These are phyloP conservation scores for Eulimnadia texana DNA, from an alignment of 1,140 invertebrate genomes.

Conservation along the genomic window DNA sequence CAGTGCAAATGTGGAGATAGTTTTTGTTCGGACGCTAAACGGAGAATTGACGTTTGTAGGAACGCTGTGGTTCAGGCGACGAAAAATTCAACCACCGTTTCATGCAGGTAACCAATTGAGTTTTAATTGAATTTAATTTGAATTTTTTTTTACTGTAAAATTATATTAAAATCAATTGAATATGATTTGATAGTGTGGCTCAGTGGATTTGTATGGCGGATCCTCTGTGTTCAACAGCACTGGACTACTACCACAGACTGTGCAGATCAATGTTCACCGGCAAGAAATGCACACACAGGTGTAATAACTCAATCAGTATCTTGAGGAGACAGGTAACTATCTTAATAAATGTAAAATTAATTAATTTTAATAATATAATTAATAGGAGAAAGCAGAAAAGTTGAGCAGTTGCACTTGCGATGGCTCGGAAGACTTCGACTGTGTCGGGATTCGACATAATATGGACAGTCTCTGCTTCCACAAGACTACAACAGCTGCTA, in stretches of 20 bases:
- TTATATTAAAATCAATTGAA: too few relatives aligned
- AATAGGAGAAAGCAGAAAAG: slow-evolving; percentile 57
- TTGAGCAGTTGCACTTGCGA: slow-evolving; percentile 58
- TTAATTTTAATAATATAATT: neutral
- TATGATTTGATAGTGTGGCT: slow-evolving; percentile 48
- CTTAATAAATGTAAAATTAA: too few relatives aligned
- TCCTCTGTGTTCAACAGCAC: slow-evolving; percentile 51
- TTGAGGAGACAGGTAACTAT: slow-evolving; percentile 38
- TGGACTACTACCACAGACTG: slow-evolving; percentile 52
- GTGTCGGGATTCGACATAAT: slow-evolving; percentile 44
- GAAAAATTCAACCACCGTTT: neutral
- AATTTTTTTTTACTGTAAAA: too few relatives aligned
- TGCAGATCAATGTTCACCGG: slow-evolving; percentile 62
- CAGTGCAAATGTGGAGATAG: neutral
- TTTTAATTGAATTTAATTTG: too few relatives aligned
- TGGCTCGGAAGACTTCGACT: slow-evolving; percentile 59
- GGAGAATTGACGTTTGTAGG: neutral
- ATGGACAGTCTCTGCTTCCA: slow-evolving; percentile 56
- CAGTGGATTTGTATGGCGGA: slow-evolving; percentile 64
- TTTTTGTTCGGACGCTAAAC: neutral
- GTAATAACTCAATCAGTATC: slow-evolving; percentile 58
- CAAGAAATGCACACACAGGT: slow-evolving; percentile 50
- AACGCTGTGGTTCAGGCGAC: neutral
- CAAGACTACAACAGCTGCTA: too few relatives aligned
- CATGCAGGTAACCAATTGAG: neutral